A percentile compares a stretch with the other conserved stretches of the same genome.
phyloP scores from a whole-genome alignment of 2,797 vertebrate species.

The Adrianichthys oophorus region DNA sequence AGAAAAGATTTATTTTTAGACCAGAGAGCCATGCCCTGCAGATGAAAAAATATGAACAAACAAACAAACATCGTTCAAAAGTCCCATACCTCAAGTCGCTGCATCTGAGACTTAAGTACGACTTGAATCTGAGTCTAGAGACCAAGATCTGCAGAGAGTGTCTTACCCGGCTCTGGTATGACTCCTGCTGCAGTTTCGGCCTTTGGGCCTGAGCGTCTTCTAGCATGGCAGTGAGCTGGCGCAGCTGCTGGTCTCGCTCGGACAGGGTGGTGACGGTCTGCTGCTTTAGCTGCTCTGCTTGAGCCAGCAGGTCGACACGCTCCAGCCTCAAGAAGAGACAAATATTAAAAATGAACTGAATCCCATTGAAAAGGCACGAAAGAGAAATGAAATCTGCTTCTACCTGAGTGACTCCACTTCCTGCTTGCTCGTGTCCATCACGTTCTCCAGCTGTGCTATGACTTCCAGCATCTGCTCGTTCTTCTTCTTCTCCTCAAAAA shows the following conservation, averaged over 20 bases:
- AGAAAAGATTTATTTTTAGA: too few species aligned
- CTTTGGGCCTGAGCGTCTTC: slow-evolving; percentile 71
- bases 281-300: slow-evolving; percentile 84
- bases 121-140: too few species aligned
- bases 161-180: slow-evolving; percentile 80
- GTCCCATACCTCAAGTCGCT: too few species aligned
- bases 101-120: too few species aligned
- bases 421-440: slow-evolving; percentile 54
- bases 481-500: slow-evolving; percentile 79
- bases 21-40: too few species aligned
- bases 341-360: background rate
- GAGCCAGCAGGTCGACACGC: slow-evolving; percentile 80
- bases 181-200: slow-evolving; percentile 67
- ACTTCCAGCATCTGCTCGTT: slow-evolving; percentile 66
- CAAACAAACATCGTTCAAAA: too few species aligned
- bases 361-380: background rate
- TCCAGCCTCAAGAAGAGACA: slow-evolving; percentile 77
- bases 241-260: slow-evolving; percentile 85
- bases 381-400: background rate
- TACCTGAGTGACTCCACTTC: slow-evolving; percentile 77
- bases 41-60: too few species aligned
- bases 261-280: slow-evolving; percentile 86
- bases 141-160: background rate
- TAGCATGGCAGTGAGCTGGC: slow-evolving; percentile 74
- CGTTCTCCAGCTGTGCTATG: slow-evolving; percentile 58